Evolutionary conservation across 2,113 vertebrate species (phyloP), one percentile per base, ranked within the genome.

Genomic region (Brachyhypopomus gauderio): DNA sequence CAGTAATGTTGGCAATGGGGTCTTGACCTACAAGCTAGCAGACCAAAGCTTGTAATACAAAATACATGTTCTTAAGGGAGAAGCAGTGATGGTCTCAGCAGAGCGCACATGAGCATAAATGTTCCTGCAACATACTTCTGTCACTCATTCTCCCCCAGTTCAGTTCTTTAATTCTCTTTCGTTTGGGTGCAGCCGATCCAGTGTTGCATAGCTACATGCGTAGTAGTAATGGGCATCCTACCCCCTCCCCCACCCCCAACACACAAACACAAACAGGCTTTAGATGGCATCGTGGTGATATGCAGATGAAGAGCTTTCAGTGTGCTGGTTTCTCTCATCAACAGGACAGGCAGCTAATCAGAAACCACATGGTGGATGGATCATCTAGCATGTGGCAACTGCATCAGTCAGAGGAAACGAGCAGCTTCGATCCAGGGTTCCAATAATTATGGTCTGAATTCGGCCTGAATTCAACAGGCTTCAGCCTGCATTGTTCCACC

Each of bases 11-110:
- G 48, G 36, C 30, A 12, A 8, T 27, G n/a, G 41, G 75, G 62
- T 19, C 23, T 14, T 66, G 75, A 78, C 69, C 48, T 52, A 72
- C 66, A 71, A 19, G 27, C 30, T 60, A 41, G 70, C 17, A 60
- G 36, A 30, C n/a, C 55, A 30, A 23, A 27, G 22, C 67, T 45
- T 30, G 34, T 45, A 71, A 58, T 59, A 59, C n/a, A 38, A 52
- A 25, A 55, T 55, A 34, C 19, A 71, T 41, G 41, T 36, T 52
- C 45, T 41, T 38, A 41, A 70, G 36, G 55, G 45, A 22, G 41
- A 36, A 9, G 1, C 67, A 67, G 45, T 36, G 27, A 23, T 34
- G 0, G 20, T 27, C 36, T 41, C 34, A 70, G 27, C 27, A 22
- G 17, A 20, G 34, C 16, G 16, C 64, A 36, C 4, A 7, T 0